These are phyloP conservation scores for Exephanes ischioxanthus DNA, from an alignment of 2,888 invertebrate species.

Conservation along the genomic window DNA sequence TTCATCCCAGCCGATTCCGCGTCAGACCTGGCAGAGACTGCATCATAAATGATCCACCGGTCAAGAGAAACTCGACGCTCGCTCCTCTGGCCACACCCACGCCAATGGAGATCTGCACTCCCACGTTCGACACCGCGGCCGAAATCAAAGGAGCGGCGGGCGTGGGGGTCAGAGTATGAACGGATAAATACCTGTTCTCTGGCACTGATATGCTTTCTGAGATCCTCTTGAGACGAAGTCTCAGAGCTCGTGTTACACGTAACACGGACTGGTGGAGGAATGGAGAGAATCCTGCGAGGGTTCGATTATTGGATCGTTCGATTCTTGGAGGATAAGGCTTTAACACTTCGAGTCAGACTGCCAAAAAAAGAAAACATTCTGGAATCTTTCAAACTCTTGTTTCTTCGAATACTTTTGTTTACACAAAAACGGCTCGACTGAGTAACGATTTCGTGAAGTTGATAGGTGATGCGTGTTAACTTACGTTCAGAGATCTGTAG, in stretches of 20 bases:
- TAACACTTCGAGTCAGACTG: too few species aligned
- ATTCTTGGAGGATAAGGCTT: too few species aligned
- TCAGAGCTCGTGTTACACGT: neutral
- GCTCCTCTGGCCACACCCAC: constrained; percentile 80
- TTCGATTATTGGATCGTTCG: neutral
- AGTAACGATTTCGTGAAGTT: neutral
- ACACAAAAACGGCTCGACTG: neutral
- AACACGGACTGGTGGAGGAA: neutral
- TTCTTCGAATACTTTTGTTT: neutral
- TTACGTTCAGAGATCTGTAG: neutral
- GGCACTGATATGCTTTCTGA: neutral
- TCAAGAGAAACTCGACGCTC: constrained; percentile 71
- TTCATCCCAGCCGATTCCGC: constrained; percentile 74
- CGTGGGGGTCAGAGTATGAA: constrained; percentile 78
- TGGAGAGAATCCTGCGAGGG: neutral
- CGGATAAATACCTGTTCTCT: neutral
- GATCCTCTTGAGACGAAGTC: neutral
- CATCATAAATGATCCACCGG: constrained; percentile 71
- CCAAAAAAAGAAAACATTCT: too few species aligned
- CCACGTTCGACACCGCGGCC: constrained; percentile 78
- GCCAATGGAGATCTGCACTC: constrained; percentile 81
- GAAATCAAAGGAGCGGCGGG: constrained; percentile 78
- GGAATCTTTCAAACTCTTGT: too few species aligned
- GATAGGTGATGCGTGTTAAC: neutral
- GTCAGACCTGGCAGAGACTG: constrained; percentile 72